Percentiles rank a stretch among this genome's conserved stretches.
Evolutionary conservation across 2,888 invertebrate species (phyloP).

Genomic region (Lamellibrachia satsuma): DNA sequence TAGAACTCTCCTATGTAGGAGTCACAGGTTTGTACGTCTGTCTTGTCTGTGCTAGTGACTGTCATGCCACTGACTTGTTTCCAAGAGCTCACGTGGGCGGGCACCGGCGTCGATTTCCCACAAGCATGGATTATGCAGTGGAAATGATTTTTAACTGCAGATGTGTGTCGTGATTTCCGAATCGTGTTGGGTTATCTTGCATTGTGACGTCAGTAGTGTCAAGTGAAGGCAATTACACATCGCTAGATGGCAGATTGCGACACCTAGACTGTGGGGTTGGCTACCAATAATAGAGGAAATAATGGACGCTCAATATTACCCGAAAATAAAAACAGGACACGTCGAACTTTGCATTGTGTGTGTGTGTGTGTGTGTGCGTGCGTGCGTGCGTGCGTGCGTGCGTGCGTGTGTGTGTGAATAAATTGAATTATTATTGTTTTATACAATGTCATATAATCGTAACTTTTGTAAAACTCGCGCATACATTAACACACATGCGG

Average conservation of each 20-base stretch:
- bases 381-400: background rate
- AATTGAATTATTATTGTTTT: too few species aligned
- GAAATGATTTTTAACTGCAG: background rate
- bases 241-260: background rate
- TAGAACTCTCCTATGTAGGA: background rate
- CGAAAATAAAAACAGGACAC: too few species aligned
- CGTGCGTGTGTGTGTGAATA: background rate
- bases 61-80: background rate
- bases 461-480: too few species aligned
- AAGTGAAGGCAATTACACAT: background rate
- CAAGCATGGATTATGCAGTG: background rate
- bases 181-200: background rate
- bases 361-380: background rate
- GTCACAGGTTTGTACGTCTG: too few species aligned
- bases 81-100: background rate
- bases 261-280: background rate
- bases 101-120: background rate
- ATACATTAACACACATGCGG: too few species aligned
- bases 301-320: too few species aligned
- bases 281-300: too few species aligned
- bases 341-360: too few species aligned
- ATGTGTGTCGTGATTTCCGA: background rate
- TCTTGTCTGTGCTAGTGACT: background rate
- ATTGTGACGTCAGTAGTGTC: background rate
- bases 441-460: too few species aligned